Conservation (phyloP, 2,888 invertebrate species). For the Tillus elongatus region DNA sequence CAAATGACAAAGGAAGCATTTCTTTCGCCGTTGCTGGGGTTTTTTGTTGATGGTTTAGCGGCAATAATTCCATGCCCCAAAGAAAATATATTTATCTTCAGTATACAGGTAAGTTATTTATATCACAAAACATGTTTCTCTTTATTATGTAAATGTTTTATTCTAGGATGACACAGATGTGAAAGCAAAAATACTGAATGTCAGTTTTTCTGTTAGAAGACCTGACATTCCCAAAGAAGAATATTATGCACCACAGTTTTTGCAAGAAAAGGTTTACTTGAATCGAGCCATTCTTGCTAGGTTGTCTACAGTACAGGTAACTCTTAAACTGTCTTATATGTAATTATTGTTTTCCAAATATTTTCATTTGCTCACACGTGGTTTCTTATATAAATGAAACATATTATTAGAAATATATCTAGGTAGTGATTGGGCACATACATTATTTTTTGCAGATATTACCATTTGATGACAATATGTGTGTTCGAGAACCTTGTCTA, state of each 20-base stretch:
- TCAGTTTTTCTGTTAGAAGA: constrained; percentile 82
- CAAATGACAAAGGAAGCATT: constrained; percentile 92
- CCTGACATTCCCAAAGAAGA: constrained; percentile 70
- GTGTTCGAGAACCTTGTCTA: constrained; percentile 88
- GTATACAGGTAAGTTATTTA: constrained; percentile 56
- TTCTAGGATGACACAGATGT: constrained; percentile 81
- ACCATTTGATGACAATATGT: constrained; percentile 94
- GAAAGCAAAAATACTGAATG: constrained; percentile 77
- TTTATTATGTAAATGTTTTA: constrained; percentile 3
- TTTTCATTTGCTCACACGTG: no score
- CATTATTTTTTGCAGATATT: constrained; percentile 58
- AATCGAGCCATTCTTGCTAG: constrained; percentile 80
- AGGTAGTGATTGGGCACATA: no score
- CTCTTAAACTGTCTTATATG: no score
- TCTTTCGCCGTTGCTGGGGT: constrained; percentile 76
- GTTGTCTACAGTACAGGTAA: constrained; percentile 74
- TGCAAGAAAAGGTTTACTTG: constrained; percentile 89
- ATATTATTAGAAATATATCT: no score
- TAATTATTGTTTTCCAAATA: background rate
- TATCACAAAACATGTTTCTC: constrained; percentile 4
- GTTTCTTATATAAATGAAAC: no score
- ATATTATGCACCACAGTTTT: constrained; percentile 79
- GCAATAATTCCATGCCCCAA: constrained; percentile 87
- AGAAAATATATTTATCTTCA: constrained; percentile 87
- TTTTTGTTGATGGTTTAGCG: constrained; percentile 83